Conservation (phyloP, 2,113 vertebrate genomes). For the Nothoprocta pentlandii region DNA sequence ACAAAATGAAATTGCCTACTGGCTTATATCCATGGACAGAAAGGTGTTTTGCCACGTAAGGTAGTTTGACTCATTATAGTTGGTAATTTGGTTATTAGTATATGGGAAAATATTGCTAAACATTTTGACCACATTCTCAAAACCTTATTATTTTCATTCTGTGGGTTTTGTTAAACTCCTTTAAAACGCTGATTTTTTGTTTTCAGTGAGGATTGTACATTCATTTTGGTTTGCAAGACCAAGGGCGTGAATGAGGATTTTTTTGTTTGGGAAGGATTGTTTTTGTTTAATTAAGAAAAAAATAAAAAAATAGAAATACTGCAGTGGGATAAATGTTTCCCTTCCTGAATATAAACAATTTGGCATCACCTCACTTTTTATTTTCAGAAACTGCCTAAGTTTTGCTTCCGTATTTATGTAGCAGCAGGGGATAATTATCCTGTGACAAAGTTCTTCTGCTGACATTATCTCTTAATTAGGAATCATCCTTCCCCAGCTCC, state of each 20-base stretch:
- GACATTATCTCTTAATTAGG: constrained; percentile 79
- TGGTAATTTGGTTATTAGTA: constrained; percentile 67
- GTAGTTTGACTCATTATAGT: constrained; percentile 68
- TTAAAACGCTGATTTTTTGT: not conserved
- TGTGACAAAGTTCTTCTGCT: constrained; percentile 76
- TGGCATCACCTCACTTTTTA: constrained; percentile 77
- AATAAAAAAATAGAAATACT: constrained; percentile 57
- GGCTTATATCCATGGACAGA: constrained; percentile 18
- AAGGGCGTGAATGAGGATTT: constrained; percentile 46
- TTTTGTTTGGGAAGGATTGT: constrained; percentile 11
- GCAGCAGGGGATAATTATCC: constrained; percentile 80
- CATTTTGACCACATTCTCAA: constrained; percentile 49
- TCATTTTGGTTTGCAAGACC: not conserved
- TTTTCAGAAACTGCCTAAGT: constrained; percentile 76
- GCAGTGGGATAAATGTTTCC: constrained; percentile 64
- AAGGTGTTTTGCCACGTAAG: constrained; percentile 70
- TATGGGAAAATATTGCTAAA: constrained; percentile 59
- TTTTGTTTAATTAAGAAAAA: constrained; percentile 57
- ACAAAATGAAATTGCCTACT: constrained; percentile 55
- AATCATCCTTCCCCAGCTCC: constrained; percentile 66
- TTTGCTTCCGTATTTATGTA: constrained; percentile 79
- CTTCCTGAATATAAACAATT: constrained; percentile 77
- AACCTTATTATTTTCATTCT: not conserved
- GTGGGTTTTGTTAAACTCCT: not conserved
- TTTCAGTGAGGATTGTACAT: not conserved